These are phyloP conservation scores for Rotaria socialis DNA, from an alignment of 2,888 invertebrate genomes.

Conservation along the genomic window DNA sequence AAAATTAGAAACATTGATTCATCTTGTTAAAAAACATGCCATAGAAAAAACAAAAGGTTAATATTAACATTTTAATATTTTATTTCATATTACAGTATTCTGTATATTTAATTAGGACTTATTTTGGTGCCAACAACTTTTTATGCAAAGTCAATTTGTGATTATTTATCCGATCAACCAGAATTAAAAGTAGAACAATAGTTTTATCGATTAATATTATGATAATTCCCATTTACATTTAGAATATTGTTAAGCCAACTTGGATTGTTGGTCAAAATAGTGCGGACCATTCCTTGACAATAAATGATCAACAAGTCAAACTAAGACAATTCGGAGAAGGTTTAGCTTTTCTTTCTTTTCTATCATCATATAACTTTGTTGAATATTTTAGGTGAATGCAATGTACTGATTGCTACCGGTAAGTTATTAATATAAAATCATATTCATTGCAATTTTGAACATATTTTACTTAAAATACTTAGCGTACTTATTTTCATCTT, in stretches of 20 bases:
- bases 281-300: not conserved
- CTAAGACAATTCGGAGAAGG: not conserved
- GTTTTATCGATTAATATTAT: not conserved
- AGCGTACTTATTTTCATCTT: not conserved
- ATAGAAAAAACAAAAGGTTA: not conserved
- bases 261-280: slow-evolving; percentile 20
- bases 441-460: no score
- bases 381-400: not conserved
- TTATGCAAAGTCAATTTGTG: not conserved
- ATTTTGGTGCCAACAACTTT: slow-evolving; percentile 16
- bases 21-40: not conserved
- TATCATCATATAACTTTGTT: not conserved
- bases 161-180: not conserved
- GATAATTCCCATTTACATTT: no score
- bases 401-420: not conserved
- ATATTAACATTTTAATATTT: not conserved
- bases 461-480: no score
- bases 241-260: not conserved
- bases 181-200: not conserved
- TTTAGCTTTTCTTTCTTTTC: not conserved
- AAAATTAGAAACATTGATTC: not conserved
- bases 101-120: not conserved
- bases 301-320: slow-evolving; percentile 10
- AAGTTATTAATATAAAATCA: not conserved
- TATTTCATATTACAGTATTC: not conserved